These are phyloP conservation scores for Pseudocheirus occidentalis DNA, from an alignment of 2,797 vertebrate genomes.

Conservation along the genomic window DNA sequence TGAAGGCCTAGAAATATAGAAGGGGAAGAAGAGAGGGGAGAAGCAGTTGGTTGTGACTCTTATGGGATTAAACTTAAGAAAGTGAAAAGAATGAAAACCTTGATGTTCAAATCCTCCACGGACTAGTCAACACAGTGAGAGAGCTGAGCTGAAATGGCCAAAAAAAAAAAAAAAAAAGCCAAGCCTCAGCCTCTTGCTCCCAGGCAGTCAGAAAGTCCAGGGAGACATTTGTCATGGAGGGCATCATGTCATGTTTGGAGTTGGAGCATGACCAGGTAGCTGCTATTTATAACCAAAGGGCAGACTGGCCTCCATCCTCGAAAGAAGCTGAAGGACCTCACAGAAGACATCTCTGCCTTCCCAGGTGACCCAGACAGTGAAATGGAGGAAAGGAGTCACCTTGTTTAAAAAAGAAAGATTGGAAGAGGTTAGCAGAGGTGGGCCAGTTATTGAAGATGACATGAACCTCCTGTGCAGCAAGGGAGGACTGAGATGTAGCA, in stretches of 20 bases:
- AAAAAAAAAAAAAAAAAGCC: not conserved
- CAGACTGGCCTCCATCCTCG: not conserved
- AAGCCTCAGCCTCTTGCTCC: not conserved
- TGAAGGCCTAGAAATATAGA: not conserved
- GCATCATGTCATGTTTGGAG: not conserved
- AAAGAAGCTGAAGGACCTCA: not conserved
- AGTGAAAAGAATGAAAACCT: not conserved
- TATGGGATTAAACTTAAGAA: not conserved
- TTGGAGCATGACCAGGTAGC: not conserved
- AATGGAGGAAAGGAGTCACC: not conserved
- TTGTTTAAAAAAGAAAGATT: not conserved
- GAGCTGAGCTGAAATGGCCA: not conserved
- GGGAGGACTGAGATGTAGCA: not conserved
- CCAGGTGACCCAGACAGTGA: not conserved
- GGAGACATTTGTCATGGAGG: not conserved
- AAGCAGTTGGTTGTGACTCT: not conserved
- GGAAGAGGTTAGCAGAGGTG: not conserved
- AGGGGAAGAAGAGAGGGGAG: not conserved
- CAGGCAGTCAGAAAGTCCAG: not conserved
- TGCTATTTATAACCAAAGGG: not conserved
- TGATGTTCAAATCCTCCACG: not conserved
- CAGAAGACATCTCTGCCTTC: not conserved
- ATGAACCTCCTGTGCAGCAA: too few relatives aligned
- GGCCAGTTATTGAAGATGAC: too few relatives aligned
- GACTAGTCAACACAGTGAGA: not conserved